Conservation (phyloP, 1,140 invertebrate species). For the Eueides isabella region DNA sequence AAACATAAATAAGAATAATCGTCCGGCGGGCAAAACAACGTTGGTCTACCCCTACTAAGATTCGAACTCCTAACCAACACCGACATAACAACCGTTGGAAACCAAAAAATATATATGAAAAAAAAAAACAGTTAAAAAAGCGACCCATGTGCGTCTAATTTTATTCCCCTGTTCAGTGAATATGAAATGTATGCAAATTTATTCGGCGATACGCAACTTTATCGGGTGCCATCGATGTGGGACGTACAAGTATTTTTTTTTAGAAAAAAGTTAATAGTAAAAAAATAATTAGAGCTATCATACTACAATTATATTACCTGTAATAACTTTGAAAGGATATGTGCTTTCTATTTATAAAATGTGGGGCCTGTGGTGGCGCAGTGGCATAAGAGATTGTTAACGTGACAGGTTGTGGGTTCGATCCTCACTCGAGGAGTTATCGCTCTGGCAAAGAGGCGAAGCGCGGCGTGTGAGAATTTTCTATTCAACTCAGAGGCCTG, state of each 20-base stretch:
- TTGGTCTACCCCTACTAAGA: too few relatives aligned
- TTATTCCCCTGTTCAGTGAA: slow-evolving; percentile 73
- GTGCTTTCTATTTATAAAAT: slow-evolving; percentile 3
- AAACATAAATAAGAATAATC: too few relatives aligned
- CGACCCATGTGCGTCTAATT: slow-evolving; percentile 76
- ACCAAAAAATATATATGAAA: slow-evolving; percentile 42
- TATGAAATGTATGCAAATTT: slow-evolving; percentile 79
- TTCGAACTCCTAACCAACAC: neutral
- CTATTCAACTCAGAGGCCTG: too few relatives aligned
- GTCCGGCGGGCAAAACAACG: too few relatives aligned
- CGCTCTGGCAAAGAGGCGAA: too few relatives aligned
- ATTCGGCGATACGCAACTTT: slow-evolving; percentile 60
- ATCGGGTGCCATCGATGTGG: slow-evolving; percentile 44
- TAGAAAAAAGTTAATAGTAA: slow-evolving; percentile 32
- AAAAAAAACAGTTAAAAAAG: slow-evolving; percentile 69
- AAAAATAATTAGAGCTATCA: slow-evolving; percentile 50
- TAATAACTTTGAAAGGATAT: neutral
- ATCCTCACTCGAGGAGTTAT: too few relatives aligned
- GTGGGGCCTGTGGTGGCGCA: too few relatives aligned
- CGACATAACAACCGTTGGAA: slow-evolving; percentile 55
- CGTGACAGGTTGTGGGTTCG: too few relatives aligned
- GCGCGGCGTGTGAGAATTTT: too few relatives aligned
- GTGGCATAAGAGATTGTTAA: too few relatives aligned
- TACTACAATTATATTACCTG: slow-evolving; percentile 7
- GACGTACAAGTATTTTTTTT: slow-evolving; percentile 42